Base-by-base conservation (phyloP, 1,140 invertebrate species). In the Drosophila aff. region DNA sequence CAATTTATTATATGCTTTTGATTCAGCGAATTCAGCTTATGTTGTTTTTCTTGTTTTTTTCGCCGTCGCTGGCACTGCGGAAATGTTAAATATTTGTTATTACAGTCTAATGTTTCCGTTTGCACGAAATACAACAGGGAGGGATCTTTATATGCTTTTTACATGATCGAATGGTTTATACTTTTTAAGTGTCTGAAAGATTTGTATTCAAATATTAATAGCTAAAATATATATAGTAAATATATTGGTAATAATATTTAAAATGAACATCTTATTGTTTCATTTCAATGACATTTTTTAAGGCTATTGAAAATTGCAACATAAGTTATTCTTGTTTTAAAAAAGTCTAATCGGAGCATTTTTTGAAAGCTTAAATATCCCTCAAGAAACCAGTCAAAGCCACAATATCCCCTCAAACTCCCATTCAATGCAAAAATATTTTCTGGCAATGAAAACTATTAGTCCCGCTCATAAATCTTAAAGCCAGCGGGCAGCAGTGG, bases 31-130 rank as follows among this genome's bases (percentile, higher is more conserved):
- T 69, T 72, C 61, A 28, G 46, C 60, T 53, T 41, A 79, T 80
- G 72, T 60, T 66, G 62, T 60, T 67, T 53, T 67, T 67, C 38
- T 77, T 49, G 31, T 11, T 64, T 9, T 33, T 18, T 41, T 16
- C 26, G 21, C 26, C 23, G 13, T 71, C 18, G 58, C 52, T 59
- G 43, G 50, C 64, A 41, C 64, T 85, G 84, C 84, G 85, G 85
- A 89, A 89, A 89, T 89, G 85, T 90, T 89, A 90, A 89, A 89
- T 89, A 89, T 89, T 89, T 89, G 85, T 90, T 90, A 89, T 89
- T 89, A 79, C 81, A 85, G 85, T 90, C 85, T 81, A 89, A 89
- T 89, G 85, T 73, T 89, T 89, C 85, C 85, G 80, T 66, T 71
- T 69, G 49, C 52, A 31, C 55, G 49, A 64, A 76, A 81, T 69